Conservation (phyloP, 2,797 vertebrate species). For the Hirundo rustica region DNA sequence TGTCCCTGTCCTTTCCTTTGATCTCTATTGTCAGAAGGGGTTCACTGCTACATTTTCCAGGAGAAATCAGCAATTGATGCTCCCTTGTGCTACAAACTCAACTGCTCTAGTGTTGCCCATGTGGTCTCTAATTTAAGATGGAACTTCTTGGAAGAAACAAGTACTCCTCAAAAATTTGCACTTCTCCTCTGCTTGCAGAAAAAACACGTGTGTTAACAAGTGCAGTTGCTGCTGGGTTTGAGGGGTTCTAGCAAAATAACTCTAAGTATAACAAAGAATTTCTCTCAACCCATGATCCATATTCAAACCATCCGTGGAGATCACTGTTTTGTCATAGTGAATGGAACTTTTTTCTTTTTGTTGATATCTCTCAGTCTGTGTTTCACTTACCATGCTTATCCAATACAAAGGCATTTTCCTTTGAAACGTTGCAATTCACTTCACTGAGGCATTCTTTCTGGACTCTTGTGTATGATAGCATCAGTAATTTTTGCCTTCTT, state of each 20-base stretch:
- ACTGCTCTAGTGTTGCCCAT: background rate
- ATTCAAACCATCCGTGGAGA: background rate
- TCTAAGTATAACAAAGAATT: background rate
- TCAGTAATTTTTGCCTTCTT: background rate
- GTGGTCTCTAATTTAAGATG: background rate
- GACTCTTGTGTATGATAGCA: background rate
- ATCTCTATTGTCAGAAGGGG: background rate
- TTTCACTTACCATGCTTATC: background rate
- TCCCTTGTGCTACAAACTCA: background rate
- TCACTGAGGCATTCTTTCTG: background rate
- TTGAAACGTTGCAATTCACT: background rate
- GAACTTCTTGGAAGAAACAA: background rate
- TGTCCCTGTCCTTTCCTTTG: background rate
- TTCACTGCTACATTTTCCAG: background rate
- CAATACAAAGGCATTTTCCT: background rate
- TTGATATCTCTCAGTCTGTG: background rate
- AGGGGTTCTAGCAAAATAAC: background rate
- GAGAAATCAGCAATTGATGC: background rate
- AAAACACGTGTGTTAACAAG: background rate
- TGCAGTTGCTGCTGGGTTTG: background rate
- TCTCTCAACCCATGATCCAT: background rate
- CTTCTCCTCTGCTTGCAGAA: background rate
- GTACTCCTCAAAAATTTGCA: background rate
- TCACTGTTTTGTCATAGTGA: background rate
- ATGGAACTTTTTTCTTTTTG: background rate